Evolutionary conservation across 2,113 vertebrate species (phyloP).

Genomic region (Sisor rabdophorus): DNA sequence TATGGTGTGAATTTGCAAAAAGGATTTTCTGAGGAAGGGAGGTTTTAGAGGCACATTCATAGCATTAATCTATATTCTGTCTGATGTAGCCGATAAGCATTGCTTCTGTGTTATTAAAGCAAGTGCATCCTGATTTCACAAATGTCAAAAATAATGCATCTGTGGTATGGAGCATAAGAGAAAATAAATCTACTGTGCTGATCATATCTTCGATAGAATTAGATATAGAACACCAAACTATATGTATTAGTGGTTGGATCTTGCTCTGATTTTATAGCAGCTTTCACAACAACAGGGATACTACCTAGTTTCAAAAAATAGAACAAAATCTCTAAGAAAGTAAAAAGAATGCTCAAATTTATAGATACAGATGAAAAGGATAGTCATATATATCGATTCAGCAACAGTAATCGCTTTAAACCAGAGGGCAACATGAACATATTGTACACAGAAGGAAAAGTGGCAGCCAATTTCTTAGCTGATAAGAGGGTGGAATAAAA

Average conservation of each 20-base stretch:
- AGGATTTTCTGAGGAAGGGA: too few relatives aligned
- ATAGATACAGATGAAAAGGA: conserved; percentile 32
- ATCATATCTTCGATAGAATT: not conserved
- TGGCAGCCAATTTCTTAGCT: conserved; percentile 42
- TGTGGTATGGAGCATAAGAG: not conserved
- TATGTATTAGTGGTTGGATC: not conserved
- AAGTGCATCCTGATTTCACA: not conserved
- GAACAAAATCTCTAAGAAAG: not conserved
- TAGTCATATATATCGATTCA: conserved; percentile 44
- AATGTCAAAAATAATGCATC: not conserved
- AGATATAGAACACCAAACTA: not conserved
- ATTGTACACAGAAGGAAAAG: conserved; percentile 32
- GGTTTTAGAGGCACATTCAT: not conserved
- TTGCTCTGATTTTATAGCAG: conserved; percentile 9
- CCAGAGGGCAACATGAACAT: conserved; percentile 13
- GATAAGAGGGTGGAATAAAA: conserved; percentile 42
- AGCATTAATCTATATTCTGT: not conserved
- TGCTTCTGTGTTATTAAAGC: not conserved
- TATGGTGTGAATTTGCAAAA: conserved; percentile 31
- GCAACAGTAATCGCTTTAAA: conserved; percentile 29
- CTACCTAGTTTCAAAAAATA: not conserved
- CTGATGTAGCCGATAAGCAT: not conserved
- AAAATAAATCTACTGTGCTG: not conserved
- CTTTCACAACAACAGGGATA: not conserved
- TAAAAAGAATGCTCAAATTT: conserved; percentile 26